Conservation (phyloP, 1,140 invertebrate species). For the Vollenhovia emeryi region DNA sequence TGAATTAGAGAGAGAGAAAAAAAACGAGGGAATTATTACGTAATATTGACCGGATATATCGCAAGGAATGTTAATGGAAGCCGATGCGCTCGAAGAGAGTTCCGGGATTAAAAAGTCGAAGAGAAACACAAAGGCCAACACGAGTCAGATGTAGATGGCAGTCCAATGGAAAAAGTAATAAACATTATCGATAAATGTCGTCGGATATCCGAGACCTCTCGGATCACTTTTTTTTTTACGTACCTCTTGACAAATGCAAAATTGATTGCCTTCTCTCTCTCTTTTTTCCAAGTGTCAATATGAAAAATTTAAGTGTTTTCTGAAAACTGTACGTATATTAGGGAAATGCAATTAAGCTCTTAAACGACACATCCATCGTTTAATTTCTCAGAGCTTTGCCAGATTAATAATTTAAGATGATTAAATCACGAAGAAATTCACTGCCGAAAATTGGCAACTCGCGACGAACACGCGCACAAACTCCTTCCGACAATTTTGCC, state of each 20-base stretch:
- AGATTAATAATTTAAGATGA: not conserved
- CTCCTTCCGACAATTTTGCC: too few relatives aligned
- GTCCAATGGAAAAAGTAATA: not conserved
- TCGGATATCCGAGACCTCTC: not conserved
- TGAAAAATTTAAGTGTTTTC: not conserved
- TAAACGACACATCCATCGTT: not conserved
- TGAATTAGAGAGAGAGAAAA: too few relatives aligned
- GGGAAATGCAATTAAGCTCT: not conserved
- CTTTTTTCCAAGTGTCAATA: not conserved
- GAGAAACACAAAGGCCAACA: not conserved
- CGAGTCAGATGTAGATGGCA: not conserved
- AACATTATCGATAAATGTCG: slow-evolving; percentile 8
- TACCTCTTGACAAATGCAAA: not conserved
- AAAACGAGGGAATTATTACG: not conserved
- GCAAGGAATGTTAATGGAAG: not conserved
- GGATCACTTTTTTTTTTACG: not conserved
- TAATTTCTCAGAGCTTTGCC: not conserved
- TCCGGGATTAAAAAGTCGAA: not conserved
- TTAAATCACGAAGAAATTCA: not conserved
- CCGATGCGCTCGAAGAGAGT: not conserved
- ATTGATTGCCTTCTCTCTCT: not conserved
- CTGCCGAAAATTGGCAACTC: not conserved
- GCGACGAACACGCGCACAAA: not conserved
- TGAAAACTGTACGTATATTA: not conserved
- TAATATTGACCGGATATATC: not conserved